Evolutionary conservation across 2,888 invertebrate genomes (phyloP), one percentile per base, ranked within the genome.

Genomic region (Tipula confusa): DNA sequence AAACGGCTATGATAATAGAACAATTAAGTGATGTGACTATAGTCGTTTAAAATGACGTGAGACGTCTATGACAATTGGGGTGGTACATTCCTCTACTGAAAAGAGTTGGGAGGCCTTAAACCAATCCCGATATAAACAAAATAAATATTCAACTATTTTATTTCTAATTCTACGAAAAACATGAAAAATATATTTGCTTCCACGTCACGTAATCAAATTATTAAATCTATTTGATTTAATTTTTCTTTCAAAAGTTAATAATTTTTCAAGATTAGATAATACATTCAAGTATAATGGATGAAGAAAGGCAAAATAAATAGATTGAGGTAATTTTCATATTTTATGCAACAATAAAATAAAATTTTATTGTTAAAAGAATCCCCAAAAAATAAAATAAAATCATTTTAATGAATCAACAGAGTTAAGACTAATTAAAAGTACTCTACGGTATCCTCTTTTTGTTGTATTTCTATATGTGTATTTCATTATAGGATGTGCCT

Each of bases 291-390:
- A n/a, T n/a, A 24, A 24, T 64, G 43, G 43, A n/a, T 43, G 15
- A 43, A n/a, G 18, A 64, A 9, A 64, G 64, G 24, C 64, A 6
- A n/a, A n/a, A n/a, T n/a, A n/a, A 64, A 64, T 1, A 18, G 24
- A 64, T 64, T 18, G 9, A 64, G 64, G 64, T 64, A 64, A 64
- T 64, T 64, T 64, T 64, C 64, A 64, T 64, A 64, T 64, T 64
- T 64, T 64, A 64, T 64, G 24, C 18, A 64, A 64, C 24, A 13
- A 64, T 64, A 24, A 64, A 24, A 64, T 64, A 64, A 64, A 64
- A 64, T 64, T 64, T 64, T 64, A 64, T 64, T 64, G 24, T 64
- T 24, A 64, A 24, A 64, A 24, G 24, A 24, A 24, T 24, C 64
- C 24, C 64, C 15, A 5, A 48, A 48, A 48, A 43, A 64, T 24